phyloP scores from a whole-genome alignment of 2,797 vertebrate species.

The Anabacerthia variegaticeps region DNA sequence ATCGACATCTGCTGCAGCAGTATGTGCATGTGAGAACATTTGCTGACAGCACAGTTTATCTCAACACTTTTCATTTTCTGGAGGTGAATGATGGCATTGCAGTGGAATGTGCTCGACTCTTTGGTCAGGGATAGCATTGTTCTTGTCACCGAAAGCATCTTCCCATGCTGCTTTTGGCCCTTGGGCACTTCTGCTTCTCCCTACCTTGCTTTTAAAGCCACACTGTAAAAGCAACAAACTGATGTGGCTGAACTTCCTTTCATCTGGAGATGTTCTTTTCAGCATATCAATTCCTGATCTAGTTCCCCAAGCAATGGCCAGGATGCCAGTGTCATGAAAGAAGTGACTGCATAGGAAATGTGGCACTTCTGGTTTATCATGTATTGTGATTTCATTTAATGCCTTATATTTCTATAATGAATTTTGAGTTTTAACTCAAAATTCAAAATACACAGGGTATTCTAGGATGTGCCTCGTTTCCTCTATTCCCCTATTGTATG shows the following conservation, averaged over 20 bases:
- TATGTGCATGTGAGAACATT: background rate
- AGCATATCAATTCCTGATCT: background rate
- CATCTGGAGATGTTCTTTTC: background rate
- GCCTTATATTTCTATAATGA: background rate
- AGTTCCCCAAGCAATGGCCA: background rate
- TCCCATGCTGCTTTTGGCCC: background rate
- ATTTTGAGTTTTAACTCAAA: background rate
- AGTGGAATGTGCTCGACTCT: background rate
- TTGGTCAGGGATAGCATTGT: accelerated
- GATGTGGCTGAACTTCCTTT: background rate
- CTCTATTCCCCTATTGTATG: background rate
- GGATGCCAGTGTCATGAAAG: background rate
- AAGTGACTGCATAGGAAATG: background rate
- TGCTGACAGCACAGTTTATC: background rate
- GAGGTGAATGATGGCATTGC: background rate
- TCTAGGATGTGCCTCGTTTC: background rate
- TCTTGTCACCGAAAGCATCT: background rate
- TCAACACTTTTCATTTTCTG: background rate
- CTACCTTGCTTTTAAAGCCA: background rate
- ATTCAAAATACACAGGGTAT: too few species aligned
- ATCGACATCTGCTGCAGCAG: background rate
- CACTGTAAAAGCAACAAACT: background rate
- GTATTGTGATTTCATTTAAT: background rate
- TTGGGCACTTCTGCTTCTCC: background rate
- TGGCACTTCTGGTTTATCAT: background rate